Evolutionary conservation across 2,888 invertebrate species (phyloP).

Genomic region (Loripinus fragilis): DNA sequence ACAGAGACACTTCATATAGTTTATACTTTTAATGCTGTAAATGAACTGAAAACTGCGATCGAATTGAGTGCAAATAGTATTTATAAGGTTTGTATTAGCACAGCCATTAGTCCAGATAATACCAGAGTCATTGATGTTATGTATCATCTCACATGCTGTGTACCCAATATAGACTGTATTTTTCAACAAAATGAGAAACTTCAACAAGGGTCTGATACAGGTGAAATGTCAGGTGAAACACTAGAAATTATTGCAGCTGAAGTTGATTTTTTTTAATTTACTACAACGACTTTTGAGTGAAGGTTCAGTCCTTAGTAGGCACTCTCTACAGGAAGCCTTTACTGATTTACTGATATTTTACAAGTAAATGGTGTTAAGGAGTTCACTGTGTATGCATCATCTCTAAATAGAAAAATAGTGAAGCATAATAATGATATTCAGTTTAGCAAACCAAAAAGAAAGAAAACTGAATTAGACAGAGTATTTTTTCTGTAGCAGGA

Average conservation of each 20-base stretch:
- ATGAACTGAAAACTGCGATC: neutral
- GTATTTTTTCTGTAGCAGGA: neutral
- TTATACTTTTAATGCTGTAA: neutral
- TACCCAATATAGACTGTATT: neutral
- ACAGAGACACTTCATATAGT: neutral
- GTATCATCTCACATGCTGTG: conserved; percentile 9
- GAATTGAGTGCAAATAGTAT: neutral
- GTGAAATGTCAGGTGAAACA: too few relatives aligned
- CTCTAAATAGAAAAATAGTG: neutral
- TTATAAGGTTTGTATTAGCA: neutral
- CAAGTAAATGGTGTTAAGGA: neutral
- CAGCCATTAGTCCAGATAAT: neutral
- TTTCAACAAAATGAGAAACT: too few relatives aligned
- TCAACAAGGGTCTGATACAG: too few relatives aligned
- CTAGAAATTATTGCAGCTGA: neutral
- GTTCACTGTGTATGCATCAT: too few relatives aligned
- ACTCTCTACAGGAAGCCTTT: neutral
- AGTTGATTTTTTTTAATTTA: neutral
- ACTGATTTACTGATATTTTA: neutral
- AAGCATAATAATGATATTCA: neutral
- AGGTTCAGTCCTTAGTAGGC: neutral
- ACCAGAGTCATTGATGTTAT: neutral
- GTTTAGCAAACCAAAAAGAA: neutral
- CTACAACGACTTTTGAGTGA: neutral
- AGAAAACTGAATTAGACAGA: neutral